Evolutionary conservation across 2,113 vertebrate species (phyloP).

Genomic region (Zingel zingel): DNA sequence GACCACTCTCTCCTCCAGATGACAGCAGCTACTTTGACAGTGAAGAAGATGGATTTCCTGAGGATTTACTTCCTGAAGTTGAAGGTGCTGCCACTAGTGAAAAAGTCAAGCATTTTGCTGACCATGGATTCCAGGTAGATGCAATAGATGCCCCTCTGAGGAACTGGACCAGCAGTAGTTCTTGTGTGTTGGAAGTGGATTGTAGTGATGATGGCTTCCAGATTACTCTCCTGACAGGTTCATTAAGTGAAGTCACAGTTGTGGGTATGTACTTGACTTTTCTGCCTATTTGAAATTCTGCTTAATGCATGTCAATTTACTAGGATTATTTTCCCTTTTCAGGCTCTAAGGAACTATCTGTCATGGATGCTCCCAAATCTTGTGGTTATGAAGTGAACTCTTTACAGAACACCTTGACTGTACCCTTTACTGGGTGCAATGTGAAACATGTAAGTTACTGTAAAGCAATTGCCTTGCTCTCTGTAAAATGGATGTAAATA

Average conservation of each 20-base stretch:
- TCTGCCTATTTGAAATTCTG: background rate
- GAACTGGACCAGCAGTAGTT: background rate
- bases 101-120: fast-evolving
- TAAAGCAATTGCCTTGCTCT: background rate
- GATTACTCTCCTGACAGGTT: conserved; percentile 46
- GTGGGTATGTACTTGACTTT: conserved; percentile 60
- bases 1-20: conserved; percentile 7
- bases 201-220: conserved; percentile 59
- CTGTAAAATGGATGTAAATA: background rate
- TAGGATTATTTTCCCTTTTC: background rate
- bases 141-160: background rate
- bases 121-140: background rate
- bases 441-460: conserved; percentile 59
- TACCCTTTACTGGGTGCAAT: conserved; percentile 72
- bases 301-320: background rate
- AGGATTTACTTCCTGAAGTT: background rate
- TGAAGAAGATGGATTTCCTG: conserved; percentile 4
- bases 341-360: conserved; percentile 43
- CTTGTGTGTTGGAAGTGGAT: conserved; percentile 10
- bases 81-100: background rate
- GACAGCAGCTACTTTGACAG: background rate
- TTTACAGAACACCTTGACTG: conserved; percentile 34
- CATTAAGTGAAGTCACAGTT: conserved; percentile 53
- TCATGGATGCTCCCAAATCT: background rate
- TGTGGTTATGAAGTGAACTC: conserved; percentile 66